Base-by-base conservation (phyloP, 1,140 invertebrate genomes). In the Limonius californicus region DNA sequence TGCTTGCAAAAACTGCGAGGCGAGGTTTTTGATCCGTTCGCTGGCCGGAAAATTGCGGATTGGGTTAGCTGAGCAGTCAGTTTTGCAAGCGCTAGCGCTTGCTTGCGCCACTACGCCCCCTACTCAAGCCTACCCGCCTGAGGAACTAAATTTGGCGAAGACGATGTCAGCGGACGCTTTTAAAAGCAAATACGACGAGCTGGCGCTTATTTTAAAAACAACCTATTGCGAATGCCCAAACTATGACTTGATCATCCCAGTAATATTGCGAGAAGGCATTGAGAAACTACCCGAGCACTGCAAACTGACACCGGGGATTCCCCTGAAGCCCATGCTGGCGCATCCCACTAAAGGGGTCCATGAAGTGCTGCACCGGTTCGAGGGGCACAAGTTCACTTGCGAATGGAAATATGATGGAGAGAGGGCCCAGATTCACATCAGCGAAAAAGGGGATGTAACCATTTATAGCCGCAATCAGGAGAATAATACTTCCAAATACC, bases 321-420 rank as follows among this genome's bases (percentile, higher is more conserved):
- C 98, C 9, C 80, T 99, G 43, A 95, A 97, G 76, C 98, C 98
- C 7, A 99, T 99, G 98, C 83, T 99, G 65, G 98, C 97, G 1
- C 95, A 99, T 79, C 97, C 98, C 11, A 97, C 97, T 0, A 95
- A 94, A 78, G 95, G 95, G 1, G 87, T 94, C 1, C 82, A 85
- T 57, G 96, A 99, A 79, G 92, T 99, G 12, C 77, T 99, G 2
- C 83, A 88, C 54, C 82, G 95, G 58, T 99, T 99, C 78, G 95
- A 97, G 62, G 86, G 89, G 21, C 80, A 91, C 67, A 88, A 91
- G 71, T 99, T 99, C 73, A 98, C 97, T 1, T 99, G 97, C 76
- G 98, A 99, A 82, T 99, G 89, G 85, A 99, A 99, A 78, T 99
- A 99, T 77, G 98, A 99, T 78, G 98, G 98, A 2, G 98, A 99